Base-by-base conservation (phyloP, 2,888 invertebrate genomes). In the Limenitis camilla region DNA sequence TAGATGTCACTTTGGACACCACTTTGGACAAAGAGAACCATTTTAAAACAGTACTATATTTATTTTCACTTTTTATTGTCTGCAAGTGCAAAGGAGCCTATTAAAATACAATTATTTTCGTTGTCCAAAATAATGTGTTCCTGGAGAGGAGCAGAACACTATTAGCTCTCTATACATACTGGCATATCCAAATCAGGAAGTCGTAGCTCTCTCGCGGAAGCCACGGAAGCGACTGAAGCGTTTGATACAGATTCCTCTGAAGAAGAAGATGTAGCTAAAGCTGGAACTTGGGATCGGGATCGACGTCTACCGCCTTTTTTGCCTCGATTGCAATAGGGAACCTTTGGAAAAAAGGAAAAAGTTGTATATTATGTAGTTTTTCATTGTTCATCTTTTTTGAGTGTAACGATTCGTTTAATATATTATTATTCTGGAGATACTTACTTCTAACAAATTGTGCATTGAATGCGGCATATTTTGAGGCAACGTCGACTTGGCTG, bases 361-460 rank as follows among this genome's bases (percentile, higher is more conserved):
- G 29, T 5, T 27, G 5, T 27, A n/a, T 28, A 9, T 27, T n/a
- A 4, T 2, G 7, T 40, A 39, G 4, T 6, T 19, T 39, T 35
- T n/a, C n/a, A 10, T 19, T 8, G 39, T 5, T 28, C n/a, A n/a
- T 40, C 1, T 3, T 28, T n/a, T 40, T n/a, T 40, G 7, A 5
- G 27, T n/a, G 29, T 28, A 19, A 40, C 1, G 4, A 19, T 9
- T 19, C 27, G 1, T 7, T 8, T 7, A 1, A 6, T 29, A 29
- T 28, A 30, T 10, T 28, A 30, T 10, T 40, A n/a, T 9, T 29
- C 6, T 5, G 9, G 5, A 28, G n/a, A 39, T 38, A 6, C 44
- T 71, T 63, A 92, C 89, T 78, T 92, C 92, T 52, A 92, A 74
- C 62, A 91, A 88, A 67, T 89, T 89, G 56, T 89, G 88, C 79